Evolutionary conservation across 2,888 invertebrate species (phyloP), one percentile per base, ranked within the genome.

Genomic region (Selenia dentaria): DNA sequence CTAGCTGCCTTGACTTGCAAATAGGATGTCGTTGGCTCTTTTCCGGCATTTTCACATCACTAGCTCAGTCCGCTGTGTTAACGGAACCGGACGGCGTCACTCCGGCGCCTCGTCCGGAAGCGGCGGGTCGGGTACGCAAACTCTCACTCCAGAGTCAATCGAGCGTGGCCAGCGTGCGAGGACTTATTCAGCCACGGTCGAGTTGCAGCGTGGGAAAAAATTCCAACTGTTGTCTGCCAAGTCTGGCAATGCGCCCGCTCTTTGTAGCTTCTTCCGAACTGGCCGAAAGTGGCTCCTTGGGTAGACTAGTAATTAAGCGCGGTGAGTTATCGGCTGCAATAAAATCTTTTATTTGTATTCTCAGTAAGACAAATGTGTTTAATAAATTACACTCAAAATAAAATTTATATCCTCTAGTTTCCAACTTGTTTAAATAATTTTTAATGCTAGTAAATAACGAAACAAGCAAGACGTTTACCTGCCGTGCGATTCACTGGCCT

Each of bases 61-160:
- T 59, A 50, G 46, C 36, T 14, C 14, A 24, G 32, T 54, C 64
- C 35, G 35, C 40, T 41, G 36, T 62, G 51, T 54, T 56, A 41
- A 63, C 66, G 69, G 69, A 64, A 75, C 78, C 79, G 83, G 84
- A 78, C 83, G 85, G 83, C 83, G 85, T 73, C 85, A 65, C 51
- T 61, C 52, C 79, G 85, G 79, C 85, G 85, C 85, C 84, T 68
- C 63, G 57, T 54, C 67, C 74, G 79, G 75, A 77, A 76, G 77
- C 75, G 68, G 64, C 69, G 74, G 70, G 71, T 74, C 74, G 73
- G 72, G 70, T 69, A 74, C 74, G 62, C 65, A 67, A 71, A 73
- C 74, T 72, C 77, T 73, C 79, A 79, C 83, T 82, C 68, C 65
- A 73, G 20, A 75, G 57, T 75, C 74, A 77, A 73, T 74, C 73